Percentiles rank a stretch among this genome's conserved stretches.
Conservation (phyloP, 2,797 vertebrate species). For the Amblyopsis hoosieri region DNA sequence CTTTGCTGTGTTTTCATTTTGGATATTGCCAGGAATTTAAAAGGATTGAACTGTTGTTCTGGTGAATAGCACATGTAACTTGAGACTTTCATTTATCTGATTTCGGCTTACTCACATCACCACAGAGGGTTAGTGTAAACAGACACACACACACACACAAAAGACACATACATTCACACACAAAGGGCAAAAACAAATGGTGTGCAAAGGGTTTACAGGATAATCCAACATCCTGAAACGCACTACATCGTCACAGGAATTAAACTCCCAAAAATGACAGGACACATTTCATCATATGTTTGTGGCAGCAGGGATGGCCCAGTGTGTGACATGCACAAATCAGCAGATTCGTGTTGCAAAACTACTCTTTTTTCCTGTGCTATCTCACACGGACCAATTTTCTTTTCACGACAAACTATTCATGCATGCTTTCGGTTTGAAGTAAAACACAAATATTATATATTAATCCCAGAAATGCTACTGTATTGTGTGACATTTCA, state of each 20-base stretch:
- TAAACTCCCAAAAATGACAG: conserved; percentile 71
- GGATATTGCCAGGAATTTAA: conserved; percentile 58
- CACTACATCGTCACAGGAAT: conserved; percentile 73
- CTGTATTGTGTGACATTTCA: not conserved
- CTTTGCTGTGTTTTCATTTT: conserved; percentile 48
- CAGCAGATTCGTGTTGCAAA: conserved; percentile 18
- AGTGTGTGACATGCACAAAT: conserved; percentile 18
- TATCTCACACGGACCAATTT: conserved; percentile 1
- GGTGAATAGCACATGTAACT: conserved; percentile 33
- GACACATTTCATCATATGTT: not conserved
- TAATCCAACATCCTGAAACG: conserved; percentile 73
- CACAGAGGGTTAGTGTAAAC: conserved; percentile 10
- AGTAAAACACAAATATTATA: no score
- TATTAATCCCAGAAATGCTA: not conserved
- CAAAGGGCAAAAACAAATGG: conserved; percentile 64
- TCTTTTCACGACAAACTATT: not conserved
- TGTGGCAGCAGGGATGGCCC: conserved; percentile 48
- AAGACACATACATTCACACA: not conserved
- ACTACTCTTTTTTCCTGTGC: conserved; percentile 36
- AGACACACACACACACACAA: conserved; percentile 3
- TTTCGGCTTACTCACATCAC: conserved; percentile 10
- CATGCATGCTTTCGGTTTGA: not conserved
- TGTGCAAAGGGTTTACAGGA: conserved; percentile 76
- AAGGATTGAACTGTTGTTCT: conserved; percentile 35
- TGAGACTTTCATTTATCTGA: conserved; percentile 53